Percentiles rank a stretch among this genome's conserved stretches.
phyloP scores from a whole-genome alignment of 2,888 invertebrate species.

The Synergus japonicus region DNA sequence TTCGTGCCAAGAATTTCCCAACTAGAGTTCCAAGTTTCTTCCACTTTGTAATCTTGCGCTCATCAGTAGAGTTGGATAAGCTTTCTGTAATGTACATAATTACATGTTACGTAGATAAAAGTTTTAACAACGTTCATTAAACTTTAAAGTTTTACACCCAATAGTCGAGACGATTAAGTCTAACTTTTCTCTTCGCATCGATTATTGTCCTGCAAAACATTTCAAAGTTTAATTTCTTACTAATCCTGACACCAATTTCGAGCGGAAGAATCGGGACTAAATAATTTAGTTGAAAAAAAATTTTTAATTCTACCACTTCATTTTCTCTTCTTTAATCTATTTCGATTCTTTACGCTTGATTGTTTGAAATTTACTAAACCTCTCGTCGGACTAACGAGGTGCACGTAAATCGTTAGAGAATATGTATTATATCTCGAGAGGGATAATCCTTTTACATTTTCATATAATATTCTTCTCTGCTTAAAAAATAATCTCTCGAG shows the following conservation, averaged over 20 bases:
- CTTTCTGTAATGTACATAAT: conserved; percentile 38
- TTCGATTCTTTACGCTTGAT: conserved; percentile 3
- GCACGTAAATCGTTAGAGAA: conserved; percentile 2
- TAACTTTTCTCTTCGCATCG: conserved; percentile 19
- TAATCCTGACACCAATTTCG: conserved; percentile 11
- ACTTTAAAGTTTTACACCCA: conserved; percentile 37
- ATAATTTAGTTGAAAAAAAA: background rate
- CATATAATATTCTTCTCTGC: background rate
- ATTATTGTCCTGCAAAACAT: conserved; percentile 22
- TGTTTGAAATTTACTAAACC: background rate
- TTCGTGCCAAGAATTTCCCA: conserved; percentile 14
- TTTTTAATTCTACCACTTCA: background rate
- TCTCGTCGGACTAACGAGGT: conserved; percentile 17
- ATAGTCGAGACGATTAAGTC: conserved; percentile 8
- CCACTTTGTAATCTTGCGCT: conserved; percentile 30
- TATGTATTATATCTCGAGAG: background rate
- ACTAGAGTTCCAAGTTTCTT: conserved; percentile 39
- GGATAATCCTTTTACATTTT: background rate
- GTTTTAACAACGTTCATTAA: conserved; percentile 29
- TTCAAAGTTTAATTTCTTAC: background rate
- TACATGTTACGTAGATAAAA: conserved; percentile 32
- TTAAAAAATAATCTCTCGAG: background rate
- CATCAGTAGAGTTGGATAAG: conserved; percentile 39
- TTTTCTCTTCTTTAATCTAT: background rate
- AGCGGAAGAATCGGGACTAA: background rate